A percentile compares a stretch with the other conserved stretches of the same genome.
These are phyloP conservation scores for Acronicta leporina DNA, from an alignment of 2,888 invertebrate genomes.

Conservation along the genomic window DNA sequence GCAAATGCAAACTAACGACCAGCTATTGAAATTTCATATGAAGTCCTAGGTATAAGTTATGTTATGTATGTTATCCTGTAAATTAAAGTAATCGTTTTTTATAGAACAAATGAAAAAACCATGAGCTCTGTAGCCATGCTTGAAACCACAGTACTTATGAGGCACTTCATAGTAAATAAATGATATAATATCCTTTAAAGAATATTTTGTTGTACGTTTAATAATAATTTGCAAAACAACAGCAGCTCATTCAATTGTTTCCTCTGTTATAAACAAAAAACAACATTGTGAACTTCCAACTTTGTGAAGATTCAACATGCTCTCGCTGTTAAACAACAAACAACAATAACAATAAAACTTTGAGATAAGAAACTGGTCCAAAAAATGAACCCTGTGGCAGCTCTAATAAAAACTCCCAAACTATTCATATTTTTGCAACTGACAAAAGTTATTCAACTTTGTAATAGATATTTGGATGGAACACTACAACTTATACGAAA, in stretches of 20 bases:
- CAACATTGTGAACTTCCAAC: conserved; percentile 10
- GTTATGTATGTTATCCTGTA: too few relatives aligned
- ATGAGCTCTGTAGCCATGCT: too few relatives aligned
- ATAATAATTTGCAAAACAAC: background rate
- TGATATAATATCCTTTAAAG: too few relatives aligned
- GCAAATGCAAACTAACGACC: too few relatives aligned
- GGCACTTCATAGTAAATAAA: too few relatives aligned
- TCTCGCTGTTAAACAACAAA: conserved; percentile 14
- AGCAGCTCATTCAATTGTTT: background rate
- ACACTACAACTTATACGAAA: conserved; percentile 45
- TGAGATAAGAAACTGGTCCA: conserved; percentile 31
- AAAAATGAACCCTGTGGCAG: conserved; percentile 26
- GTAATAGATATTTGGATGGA: conserved; percentile 47
- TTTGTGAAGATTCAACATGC: conserved; percentile 9
- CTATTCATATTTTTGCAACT: conserved; percentile 39
- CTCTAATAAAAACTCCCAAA: conserved; percentile 30
- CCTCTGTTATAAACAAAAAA: background rate
- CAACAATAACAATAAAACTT: conserved; percentile 35
- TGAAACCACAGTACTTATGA: too few relatives aligned
- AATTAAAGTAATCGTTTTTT: too few relatives aligned
- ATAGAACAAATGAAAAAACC: too few relatives aligned
- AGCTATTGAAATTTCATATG: too few relatives aligned
- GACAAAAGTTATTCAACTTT: conserved; percentile 42
- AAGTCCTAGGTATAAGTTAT: too few relatives aligned
- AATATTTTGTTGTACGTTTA: too few relatives aligned